phyloP scores from a whole-genome alignment of 2,888 invertebrate genomes.

The Drosophila rellima region DNA sequence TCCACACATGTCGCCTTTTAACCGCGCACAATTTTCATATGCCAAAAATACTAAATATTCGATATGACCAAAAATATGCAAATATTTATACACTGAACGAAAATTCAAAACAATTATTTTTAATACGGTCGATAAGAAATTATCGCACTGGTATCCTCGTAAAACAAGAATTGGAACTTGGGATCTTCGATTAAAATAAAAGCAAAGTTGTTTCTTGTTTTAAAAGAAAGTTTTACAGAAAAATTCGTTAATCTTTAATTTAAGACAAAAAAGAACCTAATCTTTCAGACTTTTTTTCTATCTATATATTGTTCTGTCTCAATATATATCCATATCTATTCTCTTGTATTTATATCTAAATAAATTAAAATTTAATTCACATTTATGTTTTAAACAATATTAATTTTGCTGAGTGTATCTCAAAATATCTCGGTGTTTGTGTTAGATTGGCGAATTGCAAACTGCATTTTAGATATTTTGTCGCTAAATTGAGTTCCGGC shows the following conservation, averaged over 20 bases:
- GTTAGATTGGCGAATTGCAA: slow-evolving; percentile 50
- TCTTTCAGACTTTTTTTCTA: too few relatives aligned
- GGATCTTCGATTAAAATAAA: too few relatives aligned
- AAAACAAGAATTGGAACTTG: too few relatives aligned
- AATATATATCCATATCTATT: too few relatives aligned
- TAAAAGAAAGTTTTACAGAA: too few relatives aligned
- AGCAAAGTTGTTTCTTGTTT: too few relatives aligned
- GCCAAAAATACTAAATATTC: slow-evolving; percentile 75
- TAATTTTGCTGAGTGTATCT: slow-evolving; percentile 1
- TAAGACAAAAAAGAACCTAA: too few relatives aligned
- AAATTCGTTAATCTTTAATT: too few relatives aligned
- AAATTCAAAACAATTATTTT: slow-evolving; percentile 6
- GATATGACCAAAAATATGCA: slow-evolving; percentile 69
- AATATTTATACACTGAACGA: slow-evolving; percentile 52
- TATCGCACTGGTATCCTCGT: too few relatives aligned
- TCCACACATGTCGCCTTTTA: slow-evolving; percentile 74
- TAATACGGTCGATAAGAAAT: background rate
- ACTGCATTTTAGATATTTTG: slow-evolving; percentile 77
- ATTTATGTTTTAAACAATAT: background rate
- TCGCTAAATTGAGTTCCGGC: slow-evolving; percentile 79
- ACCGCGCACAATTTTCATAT: slow-evolving; percentile 78
- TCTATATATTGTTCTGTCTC: too few relatives aligned
- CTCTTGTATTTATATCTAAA: too few relatives aligned
- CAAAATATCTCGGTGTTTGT: slow-evolving; percentile 9
- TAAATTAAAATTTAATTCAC: too few relatives aligned